Percentiles rank a stretch among this genome's conserved stretches.
phyloP scores from a whole-genome alignment of 1,140 invertebrate species.

The Aphelinus certus region DNA sequence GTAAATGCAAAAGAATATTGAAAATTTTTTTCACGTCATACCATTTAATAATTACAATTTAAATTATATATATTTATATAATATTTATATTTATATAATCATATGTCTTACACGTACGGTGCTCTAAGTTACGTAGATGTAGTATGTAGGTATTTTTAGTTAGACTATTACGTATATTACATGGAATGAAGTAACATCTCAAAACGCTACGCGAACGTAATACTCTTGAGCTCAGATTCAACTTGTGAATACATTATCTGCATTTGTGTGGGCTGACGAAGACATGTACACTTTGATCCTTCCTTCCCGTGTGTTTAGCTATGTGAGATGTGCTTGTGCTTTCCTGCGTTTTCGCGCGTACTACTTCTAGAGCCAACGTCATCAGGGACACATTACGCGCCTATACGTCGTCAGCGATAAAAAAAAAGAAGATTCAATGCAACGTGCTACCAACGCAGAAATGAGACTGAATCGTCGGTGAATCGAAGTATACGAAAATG shows the following conservation, averaged over 20 bases:
- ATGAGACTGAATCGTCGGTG: not conserved
- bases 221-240: slow-evolving; percentile 65
- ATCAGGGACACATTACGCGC: not conserved
- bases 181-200: slow-evolving; percentile 67
- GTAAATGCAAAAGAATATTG: slow-evolving; percentile 10
- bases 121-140: slow-evolving; percentile 65
- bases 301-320: not conserved
- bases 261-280: slow-evolving; percentile 34
- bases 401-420: not conserved
- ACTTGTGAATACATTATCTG: slow-evolving; percentile 51
- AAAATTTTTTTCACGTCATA: slow-evolving; percentile 58
- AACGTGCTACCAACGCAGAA: no score
- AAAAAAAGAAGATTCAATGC: not conserved
- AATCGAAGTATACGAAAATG: slow-evolving; percentile 16
- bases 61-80: slow-evolving; percentile 66
- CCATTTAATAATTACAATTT: slow-evolving; percentile 68
- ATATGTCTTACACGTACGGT: slow-evolving; percentile 62
- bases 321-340: not conserved
- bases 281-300: not conserved
- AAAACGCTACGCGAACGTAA: slow-evolving; percentile 65
- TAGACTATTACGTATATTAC: slow-evolving; percentile 68
- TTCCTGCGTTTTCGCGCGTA: slow-evolving; percentile 10
- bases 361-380: not conserved
- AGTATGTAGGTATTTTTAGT: slow-evolving; percentile 63
- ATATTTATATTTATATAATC: slow-evolving; percentile 33